Evolutionary conservation across 2,888 invertebrate genomes (phyloP), one percentile per base, ranked within the genome.

Genomic region (Danaus chrysippus): DNA sequence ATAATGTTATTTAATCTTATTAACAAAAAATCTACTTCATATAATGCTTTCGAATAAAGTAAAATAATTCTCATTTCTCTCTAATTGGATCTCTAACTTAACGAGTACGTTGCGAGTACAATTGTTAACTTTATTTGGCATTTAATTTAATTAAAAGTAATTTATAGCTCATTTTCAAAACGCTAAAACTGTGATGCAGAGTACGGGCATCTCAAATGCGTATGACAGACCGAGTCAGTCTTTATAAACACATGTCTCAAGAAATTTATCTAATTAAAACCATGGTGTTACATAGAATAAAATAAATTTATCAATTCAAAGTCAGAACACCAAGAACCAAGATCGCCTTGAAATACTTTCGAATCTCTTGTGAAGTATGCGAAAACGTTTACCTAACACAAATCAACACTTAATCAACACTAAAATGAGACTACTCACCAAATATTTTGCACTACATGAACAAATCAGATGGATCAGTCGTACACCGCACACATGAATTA

Each of bases 261-360:
- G 23, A 34, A 34, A 34, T 34, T 34, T 34, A 46, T 46, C 2
- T 13, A n/a, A 46, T 13, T 13, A 12, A 46, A 9, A 46, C 58
- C 46, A 63, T 52, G 60, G 61, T 60, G 43, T 54, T 67, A 58
- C 61, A 59, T 56, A 64, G 54, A 63, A 67, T 67, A 66, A 68
- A 68, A 62, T 64, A 59, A 64, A 62, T 67, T 68, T 59, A 43
- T 70, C 68, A 74, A 75, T 76, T 72, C 70, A 75, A 75, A 75
- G 71, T 73, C 74, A 80, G 72, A 77, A 73, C 74, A 76, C 75
- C 73, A 73, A 80, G 81, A 79, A 76, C 79, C 86, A 86, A 70
- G 88, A 85, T 88, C 81, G 82, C 91, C 91, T 91, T 91, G 91
- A 86, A 91, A 91, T 88, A 90, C 91, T 91, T 91, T 91, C 90